phyloP scores from a whole-genome alignment of 2,888 invertebrate species.

The Timandra comae region DNA sequence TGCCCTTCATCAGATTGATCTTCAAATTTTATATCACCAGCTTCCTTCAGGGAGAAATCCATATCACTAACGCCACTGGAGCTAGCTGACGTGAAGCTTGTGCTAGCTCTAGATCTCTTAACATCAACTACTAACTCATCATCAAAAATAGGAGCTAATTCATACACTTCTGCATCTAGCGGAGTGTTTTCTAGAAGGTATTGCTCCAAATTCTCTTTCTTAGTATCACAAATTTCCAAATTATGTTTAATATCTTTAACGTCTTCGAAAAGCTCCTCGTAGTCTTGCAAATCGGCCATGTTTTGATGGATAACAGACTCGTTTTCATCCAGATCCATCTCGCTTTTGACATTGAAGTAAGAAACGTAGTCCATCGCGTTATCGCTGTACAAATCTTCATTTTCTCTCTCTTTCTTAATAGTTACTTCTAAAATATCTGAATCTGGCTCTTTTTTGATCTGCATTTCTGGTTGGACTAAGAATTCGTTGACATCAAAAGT shows the following conservation, averaged over 20 bases:
- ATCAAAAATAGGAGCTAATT: constrained; percentile 60
- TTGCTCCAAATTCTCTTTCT: constrained; percentile 58
- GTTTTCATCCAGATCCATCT: constrained; percentile 49
- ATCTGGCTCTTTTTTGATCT: constrained; percentile 55
- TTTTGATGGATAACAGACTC: constrained; percentile 76
- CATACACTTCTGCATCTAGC: constrained; percentile 54
- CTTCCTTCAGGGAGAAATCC: constrained; percentile 48
- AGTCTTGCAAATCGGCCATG: constrained; percentile 76
- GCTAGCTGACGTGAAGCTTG: constrained; percentile 68
- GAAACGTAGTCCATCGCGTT: constrained; percentile 68
- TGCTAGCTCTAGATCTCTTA: constrained; percentile 69
- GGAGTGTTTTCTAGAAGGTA: constrained; percentile 66
- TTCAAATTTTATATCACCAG: constrained; percentile 50
- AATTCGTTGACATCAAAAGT: constrained; percentile 70
- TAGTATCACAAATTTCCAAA: constrained; percentile 59
- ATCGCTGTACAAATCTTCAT: constrained; percentile 58
- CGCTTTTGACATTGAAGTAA: constrained; percentile 53
- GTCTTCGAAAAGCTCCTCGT: constrained; percentile 58
- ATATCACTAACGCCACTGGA: constrained; percentile 72
- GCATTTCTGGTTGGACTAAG: constrained; percentile 54
- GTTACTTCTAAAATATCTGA: constrained; percentile 35
- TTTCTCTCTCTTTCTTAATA: constrained; percentile 52
- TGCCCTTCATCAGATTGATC: constrained; percentile 65
- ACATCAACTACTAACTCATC: constrained; percentile 57
- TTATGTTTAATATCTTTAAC: constrained; percentile 55